A percentile compares a stretch with the other conserved stretches of the same genome.
Evolutionary conservation across 2,797 vertebrate genomes (phyloP).

Genomic region (Cephalopachus bancanus): DNA sequence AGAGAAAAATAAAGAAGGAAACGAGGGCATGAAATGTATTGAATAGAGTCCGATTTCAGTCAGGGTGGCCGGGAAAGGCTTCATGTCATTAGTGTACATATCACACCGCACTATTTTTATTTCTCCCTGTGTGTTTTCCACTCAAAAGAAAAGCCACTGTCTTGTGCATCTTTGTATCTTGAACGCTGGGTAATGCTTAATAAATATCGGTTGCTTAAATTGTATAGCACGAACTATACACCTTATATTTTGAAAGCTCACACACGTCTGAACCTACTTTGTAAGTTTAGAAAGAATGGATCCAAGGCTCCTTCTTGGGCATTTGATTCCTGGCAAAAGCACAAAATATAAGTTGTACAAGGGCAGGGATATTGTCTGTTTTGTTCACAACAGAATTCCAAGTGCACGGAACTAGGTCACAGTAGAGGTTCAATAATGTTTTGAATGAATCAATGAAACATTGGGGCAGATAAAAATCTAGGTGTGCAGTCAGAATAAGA

Average conservation of each 20-base stretch:
- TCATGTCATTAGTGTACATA: background rate
- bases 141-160: background rate
- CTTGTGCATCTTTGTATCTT: background rate
- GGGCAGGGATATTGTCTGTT: background rate
- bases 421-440: background rate
- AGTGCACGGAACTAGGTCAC: background rate
- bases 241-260: background rate
- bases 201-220: background rate
- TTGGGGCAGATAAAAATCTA: background rate
- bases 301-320: background rate
- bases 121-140: background rate
- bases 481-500: background rate
- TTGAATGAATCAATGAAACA: slow-evolving; percentile 14
- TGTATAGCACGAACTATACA: background rate
- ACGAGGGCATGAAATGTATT: fast-evolving
- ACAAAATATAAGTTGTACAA: background rate
- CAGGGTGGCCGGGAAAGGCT: background rate
- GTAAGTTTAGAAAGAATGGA: background rate
- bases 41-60: background rate
- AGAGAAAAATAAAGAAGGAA: background rate
- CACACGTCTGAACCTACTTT: background rate
- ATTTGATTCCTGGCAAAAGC: background rate
- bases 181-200: background rate
- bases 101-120: background rate
- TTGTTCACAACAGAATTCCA: background rate